These are phyloP conservation scores for Rallus limicola DNA, from an alignment of 2,113 vertebrate genomes.

Conservation along the genomic window DNA sequence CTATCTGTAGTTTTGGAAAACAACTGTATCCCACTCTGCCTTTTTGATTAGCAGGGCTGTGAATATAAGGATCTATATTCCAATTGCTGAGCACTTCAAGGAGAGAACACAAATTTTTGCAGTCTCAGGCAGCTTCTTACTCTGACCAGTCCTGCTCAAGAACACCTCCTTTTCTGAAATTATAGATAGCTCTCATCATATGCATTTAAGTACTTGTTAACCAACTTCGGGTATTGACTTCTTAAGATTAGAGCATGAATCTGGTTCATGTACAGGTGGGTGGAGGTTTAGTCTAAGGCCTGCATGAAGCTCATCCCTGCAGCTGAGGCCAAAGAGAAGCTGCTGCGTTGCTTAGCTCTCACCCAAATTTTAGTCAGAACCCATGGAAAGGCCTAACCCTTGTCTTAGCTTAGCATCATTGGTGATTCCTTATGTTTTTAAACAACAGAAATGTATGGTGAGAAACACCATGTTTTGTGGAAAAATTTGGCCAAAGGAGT, in stretches of 20 bases:
- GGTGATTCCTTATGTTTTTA: background rate
- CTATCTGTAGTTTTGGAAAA: background rate
- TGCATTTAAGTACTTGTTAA: background rate
- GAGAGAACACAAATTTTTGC: background rate
- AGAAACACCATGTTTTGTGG: background rate
- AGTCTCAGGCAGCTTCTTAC: background rate
- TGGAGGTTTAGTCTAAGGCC: background rate
- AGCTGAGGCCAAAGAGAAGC: background rate
- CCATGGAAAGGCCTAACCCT: background rate
- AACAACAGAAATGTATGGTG: background rate
- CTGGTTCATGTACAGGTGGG: background rate
- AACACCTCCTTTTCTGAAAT: background rate
- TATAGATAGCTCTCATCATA: background rate
- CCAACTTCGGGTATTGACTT: background rate
- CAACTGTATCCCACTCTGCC: background rate
- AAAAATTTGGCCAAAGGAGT: background rate
- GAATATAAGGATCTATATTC: background rate
- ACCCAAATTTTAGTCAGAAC: background rate
- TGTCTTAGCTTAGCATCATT: background rate
- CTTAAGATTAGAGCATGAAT: background rate
- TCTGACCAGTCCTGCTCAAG: background rate
- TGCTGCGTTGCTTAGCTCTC: background rate
- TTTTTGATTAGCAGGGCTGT: background rate
- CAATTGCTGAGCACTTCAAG: background rate
- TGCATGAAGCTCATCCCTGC: background rate